Evolutionary conservation across 2,113 vertebrate genomes (phyloP).

Genomic region (Galemys pyrenaicus): DNA sequence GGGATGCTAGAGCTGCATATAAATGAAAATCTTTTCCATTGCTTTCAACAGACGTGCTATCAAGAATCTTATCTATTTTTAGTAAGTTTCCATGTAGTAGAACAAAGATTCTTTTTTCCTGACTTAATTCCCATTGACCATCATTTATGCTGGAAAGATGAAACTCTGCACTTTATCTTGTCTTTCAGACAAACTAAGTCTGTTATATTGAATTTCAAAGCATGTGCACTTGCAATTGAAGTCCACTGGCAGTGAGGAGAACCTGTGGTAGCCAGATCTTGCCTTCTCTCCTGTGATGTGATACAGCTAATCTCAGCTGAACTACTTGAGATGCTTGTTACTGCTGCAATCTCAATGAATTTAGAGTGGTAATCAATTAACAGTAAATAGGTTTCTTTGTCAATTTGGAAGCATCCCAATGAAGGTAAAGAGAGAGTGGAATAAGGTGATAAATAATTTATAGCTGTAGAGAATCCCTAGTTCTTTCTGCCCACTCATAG

Average conservation of each 20-base stretch:
- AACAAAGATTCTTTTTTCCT: not conserved
- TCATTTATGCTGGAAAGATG: conserved; percentile 35
- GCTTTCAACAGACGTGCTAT: not conserved
- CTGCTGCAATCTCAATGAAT: conserved; percentile 81
- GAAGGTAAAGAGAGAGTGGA: conserved; percentile 79
- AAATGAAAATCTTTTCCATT: conserved; percentile 21
- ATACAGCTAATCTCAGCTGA: conserved; percentile 73
- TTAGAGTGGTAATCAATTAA: conserved; percentile 85
- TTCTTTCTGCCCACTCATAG: conserved; percentile 70
- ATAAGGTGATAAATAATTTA: conserved; percentile 85
- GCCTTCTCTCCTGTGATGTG: conserved; percentile 42
- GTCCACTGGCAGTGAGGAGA: conserved; percentile 37
- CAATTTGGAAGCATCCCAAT: conserved; percentile 83
- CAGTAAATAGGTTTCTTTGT: conserved; percentile 86
- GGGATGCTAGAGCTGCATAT: not conserved
- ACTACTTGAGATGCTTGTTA: conserved; percentile 77
- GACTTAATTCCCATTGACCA: conserved; percentile 45
- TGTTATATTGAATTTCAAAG: conserved; percentile 52
- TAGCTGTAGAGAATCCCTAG: conserved; percentile 77
- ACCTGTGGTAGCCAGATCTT: not conserved
- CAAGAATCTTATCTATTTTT: conserved; percentile 44
- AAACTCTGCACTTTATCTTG: conserved; percentile 26
- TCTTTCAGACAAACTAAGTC: conserved; percentile 41
- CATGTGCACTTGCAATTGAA: conserved; percentile 60
- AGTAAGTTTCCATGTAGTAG: conserved; percentile 30